Conservation (phyloP, 2,113 vertebrate genomes). For the Vulpes ferrilata region DNA sequence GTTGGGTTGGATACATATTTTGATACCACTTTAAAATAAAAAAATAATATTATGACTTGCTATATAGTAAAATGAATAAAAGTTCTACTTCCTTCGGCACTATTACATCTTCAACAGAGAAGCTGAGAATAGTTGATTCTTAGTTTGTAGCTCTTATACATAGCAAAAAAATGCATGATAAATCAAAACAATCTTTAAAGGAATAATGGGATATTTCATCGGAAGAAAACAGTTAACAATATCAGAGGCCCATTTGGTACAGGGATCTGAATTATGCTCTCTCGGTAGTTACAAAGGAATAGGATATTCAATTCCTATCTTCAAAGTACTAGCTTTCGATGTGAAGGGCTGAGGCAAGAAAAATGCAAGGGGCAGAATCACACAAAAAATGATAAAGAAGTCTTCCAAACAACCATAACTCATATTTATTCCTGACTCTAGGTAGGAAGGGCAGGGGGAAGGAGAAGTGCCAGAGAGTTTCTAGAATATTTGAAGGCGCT, state of each 20-base stretch:
- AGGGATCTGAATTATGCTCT: neutral
- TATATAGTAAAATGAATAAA: neutral
- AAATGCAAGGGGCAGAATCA: constrained; percentile 45
- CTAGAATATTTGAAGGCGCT: constrained; percentile 34
- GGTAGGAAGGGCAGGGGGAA: constrained; percentile 48
- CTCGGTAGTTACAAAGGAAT: neutral
- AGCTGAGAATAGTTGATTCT: constrained; percentile 35
- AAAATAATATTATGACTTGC: neutral
- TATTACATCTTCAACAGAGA: neutral
- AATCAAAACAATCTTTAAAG: constrained; percentile 29
- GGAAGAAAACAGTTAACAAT: neutral
- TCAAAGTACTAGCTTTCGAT: neutral
- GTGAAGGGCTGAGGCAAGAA: neutral
- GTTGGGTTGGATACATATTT: neutral
- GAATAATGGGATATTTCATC: neutral
- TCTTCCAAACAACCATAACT: neutral
- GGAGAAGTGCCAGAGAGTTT: constrained; percentile 58
- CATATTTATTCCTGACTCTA: neutral
- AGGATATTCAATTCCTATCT: neutral
- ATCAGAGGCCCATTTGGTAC: neutral
- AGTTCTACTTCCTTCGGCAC: neutral
- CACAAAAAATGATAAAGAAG: neutral
- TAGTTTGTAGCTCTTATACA: constrained; percentile 5
- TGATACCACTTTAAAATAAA: constrained; percentile 55
- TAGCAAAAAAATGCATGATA: neutral